Conservation (phyloP, 2,113 vertebrate species). For the Cnemophilus loriae region DNA sequence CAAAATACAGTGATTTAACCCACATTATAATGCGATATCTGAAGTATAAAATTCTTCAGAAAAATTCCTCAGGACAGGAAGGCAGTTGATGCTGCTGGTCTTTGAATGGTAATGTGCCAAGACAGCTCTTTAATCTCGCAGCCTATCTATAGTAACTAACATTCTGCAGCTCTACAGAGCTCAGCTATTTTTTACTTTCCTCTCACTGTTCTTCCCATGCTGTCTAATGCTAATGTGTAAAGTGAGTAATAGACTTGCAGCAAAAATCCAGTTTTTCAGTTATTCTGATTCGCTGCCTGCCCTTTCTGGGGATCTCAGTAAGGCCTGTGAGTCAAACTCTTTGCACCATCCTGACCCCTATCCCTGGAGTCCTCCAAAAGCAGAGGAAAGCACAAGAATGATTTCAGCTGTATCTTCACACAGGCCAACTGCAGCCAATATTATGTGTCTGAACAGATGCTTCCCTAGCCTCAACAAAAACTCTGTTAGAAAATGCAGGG, state of each 20-base stretch:
- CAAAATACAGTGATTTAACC: slow-evolving; percentile 22
- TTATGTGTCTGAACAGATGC: background rate
- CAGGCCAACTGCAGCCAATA: background rate
- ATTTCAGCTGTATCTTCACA: background rate
- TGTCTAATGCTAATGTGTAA: slow-evolving; percentile 20
- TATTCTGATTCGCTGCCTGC: background rate
- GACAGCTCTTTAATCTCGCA: slow-evolving; percentile 51
- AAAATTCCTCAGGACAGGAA: slow-evolving; percentile 6
- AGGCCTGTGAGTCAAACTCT: background rate
- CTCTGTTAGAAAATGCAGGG: background rate
- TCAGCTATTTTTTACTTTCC: slow-evolving; percentile 18
- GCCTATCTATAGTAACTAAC: slow-evolving; percentile 22
- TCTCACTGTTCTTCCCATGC: background rate
- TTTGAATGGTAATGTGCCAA: background rate
- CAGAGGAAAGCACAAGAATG: background rate
- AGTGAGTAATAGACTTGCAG: background rate
- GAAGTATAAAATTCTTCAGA: slow-evolving; percentile 14
- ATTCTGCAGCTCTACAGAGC: background rate
- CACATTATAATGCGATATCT: background rate
- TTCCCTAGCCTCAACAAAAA: background rate
- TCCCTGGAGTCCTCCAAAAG: background rate
- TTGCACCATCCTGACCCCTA: background rate
- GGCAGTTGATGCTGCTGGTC: background rate
- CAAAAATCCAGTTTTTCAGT: background rate
- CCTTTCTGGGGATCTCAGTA: background rate